Conservation (phyloP, 2,113 vertebrate species). For the Poeciliopsis prolifica region DNA sequence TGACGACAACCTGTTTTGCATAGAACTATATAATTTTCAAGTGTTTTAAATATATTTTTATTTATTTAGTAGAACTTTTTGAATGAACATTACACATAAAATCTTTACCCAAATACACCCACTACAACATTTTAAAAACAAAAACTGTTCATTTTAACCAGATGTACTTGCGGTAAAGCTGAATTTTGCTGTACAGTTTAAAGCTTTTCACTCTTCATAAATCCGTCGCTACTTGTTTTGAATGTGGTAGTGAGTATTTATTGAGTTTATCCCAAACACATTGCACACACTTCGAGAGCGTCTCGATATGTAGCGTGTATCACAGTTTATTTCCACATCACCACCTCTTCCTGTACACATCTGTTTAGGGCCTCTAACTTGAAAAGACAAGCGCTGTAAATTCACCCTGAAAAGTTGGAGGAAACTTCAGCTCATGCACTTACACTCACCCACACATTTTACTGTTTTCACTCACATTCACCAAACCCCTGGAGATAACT, state of each 20-base stretch:
- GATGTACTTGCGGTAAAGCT: neutral
- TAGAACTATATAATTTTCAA: neutral
- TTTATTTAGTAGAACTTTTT: neutral
- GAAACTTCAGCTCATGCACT: slow-evolving; percentile 5
- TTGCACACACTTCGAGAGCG: neutral
- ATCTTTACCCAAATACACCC: neutral
- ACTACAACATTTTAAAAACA: neutral
- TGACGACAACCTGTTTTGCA: neutral
- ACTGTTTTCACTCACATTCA: slow-evolving; percentile 35
- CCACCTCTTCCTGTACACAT: slow-evolving; percentile 48
- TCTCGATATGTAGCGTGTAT: neutral
- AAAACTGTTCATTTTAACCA: neutral
- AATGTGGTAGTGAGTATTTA: neutral
- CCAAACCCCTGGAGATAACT: slow-evolving; percentile 59
- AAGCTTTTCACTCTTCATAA: neutral
- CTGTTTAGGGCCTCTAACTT: slow-evolving; percentile 34
- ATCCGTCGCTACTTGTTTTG: neutral
- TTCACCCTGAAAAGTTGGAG: slow-evolving; percentile 24
- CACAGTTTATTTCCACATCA: neutral
- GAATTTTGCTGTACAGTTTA: neutral
- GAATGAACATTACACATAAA: neutral
- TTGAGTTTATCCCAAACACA: neutral
- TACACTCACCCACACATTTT: slow-evolving; percentile 12
- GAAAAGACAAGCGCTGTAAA: slow-evolving; percentile 18
- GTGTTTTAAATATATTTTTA: neutral